Base-by-base conservation (phyloP, 2,797 vertebrate genomes). In the Leptoclinus maculatus region DNA sequence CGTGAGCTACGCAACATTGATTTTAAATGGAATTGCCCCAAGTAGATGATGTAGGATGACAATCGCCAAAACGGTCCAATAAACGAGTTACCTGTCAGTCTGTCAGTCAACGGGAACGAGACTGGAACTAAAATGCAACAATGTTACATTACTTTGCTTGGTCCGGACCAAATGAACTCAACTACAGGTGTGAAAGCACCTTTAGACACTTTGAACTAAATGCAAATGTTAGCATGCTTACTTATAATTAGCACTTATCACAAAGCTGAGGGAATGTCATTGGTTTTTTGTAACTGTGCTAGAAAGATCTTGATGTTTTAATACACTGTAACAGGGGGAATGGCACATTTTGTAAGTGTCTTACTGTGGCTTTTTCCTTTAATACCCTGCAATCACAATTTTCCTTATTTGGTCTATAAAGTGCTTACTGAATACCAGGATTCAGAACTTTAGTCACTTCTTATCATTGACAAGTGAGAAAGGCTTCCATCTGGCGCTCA, bases 381-480 rank as follows among this genome's bases (percentile, higher is more conserved):
- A 54, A 60, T 21, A 27, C 21, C n/a, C 36, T 58, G 10, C 32
- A 64, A 51, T 81, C 45, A 57, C 71, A 11, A 66, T n/a, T 27
- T 38, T 38, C 21, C 21, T 58, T 56, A 56, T 82, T 58, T 32
- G 32, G 7, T 62, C 39, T 5, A 23, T 19, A 16, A 67, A 77
- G 17, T 51, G 51, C 43, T 65, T 5, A 41, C 25, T 38, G 51
- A 65, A 53, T 14, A 66, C 10, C 14, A 57, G 19, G 39, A 56
- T 38, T 25, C 36, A 66, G 36, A 49, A 32, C 39, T 71, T 23
- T 38, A 53, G 53, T 71, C 39, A 72, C 62, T 49, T 63, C 23
- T 71, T 38, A 62, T 66, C 67, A 51, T 10, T 72, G 63, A 60
- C 39, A 68, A 25, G 64, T 5, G 4, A 56, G 32, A 66, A 29